These are phyloP conservation scores for Rhinoraja longicauda DNA, from an alignment of 2,797 vertebrate species.

Conservation along the genomic window DNA sequence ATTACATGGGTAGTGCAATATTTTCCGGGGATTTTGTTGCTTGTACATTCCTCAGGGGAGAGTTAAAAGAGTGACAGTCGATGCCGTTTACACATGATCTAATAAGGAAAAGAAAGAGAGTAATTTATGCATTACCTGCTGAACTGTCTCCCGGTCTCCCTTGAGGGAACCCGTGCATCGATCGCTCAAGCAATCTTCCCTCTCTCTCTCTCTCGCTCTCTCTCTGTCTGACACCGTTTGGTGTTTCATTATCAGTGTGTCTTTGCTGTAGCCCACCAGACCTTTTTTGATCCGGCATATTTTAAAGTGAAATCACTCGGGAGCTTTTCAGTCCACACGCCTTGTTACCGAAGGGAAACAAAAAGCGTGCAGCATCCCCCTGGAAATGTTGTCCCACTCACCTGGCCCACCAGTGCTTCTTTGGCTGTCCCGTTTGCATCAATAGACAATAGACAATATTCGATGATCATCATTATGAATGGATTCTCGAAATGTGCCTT, in stretches of 20 bases:
- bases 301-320: constrained; percentile 35
- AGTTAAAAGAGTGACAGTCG: constrained; percentile 26
- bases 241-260: constrained; percentile 33
- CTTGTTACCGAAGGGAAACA: neutral
- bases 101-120: constrained; percentile 29
- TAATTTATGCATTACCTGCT: constrained; percentile 36
- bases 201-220: neutral
- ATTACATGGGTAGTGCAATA: constrained; percentile 4
- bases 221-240: constrained; percentile 27
- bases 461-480: neutral
- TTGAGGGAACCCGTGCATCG: neutral
- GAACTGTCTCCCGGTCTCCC: constrained; percentile 13
- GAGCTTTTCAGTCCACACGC: constrained; percentile 8
- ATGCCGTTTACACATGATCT: constrained; percentile 15
- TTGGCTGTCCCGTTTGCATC: neutral
- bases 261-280: constrained; percentile 17
- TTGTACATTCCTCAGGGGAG: constrained; percentile 2
- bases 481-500: neutral
- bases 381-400: neutral
- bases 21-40: neutral
- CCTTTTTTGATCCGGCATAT: constrained; percentile 28
- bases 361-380: neutral
- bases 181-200: neutral
- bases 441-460: no score
- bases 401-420: constrained; percentile 5